Evolutionary conservation across 2,113 vertebrate genomes (phyloP).

Genomic region (Caracal caracal): DNA sequence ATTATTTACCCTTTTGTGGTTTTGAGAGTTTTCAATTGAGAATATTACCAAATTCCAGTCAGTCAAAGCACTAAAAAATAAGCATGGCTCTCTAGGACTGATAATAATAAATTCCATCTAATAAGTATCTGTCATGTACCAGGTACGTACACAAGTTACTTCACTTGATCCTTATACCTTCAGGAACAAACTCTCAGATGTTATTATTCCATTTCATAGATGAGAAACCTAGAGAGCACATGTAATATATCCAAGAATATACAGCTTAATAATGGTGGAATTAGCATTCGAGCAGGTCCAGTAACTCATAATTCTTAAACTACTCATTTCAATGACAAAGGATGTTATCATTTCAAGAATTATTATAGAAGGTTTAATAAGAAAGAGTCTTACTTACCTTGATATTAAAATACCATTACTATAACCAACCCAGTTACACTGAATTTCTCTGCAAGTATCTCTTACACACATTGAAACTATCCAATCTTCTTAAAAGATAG

Average conservation of each 20-base stretch:
- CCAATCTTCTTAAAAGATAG: background rate
- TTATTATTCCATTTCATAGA: conserved; percentile 10
- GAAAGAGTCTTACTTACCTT: background rate
- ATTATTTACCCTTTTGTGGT: background rate
- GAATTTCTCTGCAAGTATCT: background rate
- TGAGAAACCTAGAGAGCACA: background rate
- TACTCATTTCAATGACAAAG: conserved; percentile 18
- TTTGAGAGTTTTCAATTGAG: conserved; percentile 26
- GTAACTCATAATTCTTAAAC: background rate
- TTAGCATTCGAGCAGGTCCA: background rate
- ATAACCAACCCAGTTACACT: background rate
- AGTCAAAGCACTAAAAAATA: conserved; percentile 36
- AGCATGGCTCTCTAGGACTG: background rate
- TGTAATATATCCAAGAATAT: background rate
- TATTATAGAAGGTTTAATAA: background rate
- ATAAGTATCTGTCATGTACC: background rate
- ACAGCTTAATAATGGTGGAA: background rate
- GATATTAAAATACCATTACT: background rate
- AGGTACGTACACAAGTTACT: background rate
- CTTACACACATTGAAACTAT: background rate
- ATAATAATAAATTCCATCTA: background rate
- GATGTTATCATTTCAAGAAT: background rate
- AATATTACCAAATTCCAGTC: conserved; percentile 14
- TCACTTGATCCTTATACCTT: background rate
- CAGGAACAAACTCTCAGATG: background rate